Evolutionary conservation across 2,113 vertebrate species (phyloP), one percentile per base, ranked within the genome.

Genomic region (Vidua macroura): DNA sequence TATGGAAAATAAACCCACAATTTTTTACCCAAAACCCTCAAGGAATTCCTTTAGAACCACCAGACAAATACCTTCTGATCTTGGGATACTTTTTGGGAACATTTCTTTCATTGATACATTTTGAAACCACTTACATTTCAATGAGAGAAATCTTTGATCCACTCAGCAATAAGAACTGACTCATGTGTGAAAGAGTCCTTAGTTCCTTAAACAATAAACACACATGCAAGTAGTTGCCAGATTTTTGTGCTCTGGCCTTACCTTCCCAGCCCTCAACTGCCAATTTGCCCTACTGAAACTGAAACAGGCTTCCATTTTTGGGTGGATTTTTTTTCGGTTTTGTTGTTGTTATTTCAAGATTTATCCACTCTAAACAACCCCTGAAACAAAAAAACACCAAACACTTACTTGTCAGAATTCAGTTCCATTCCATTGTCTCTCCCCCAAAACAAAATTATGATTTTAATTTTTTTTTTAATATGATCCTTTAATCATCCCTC

Each of bases 301-400:
- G 39, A 84, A 35, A 35, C 6, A 39, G 27, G 27, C 20, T 81
- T 94, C 68, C 37, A 73, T 37, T 94, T 74, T 56, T 18, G 30
- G 9, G 3, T n/a, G 15, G 10, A 3, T 0, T 6, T 64, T 80
- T n/a, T 19, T 5, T 3, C 35, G 4, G 27, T 35, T 59, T 72
- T 31, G 6, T 23, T 78, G 13, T 12, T 59, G 6, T 20, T 67
- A 43, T 35, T 81, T 70, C 59, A 86, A 63, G 35, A 79, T 35
- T 85, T 41, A 44, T 44, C 30, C 33, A 53, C 23, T 77, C 55
- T 66, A 69, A 90, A 27, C 15, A 80, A 23, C 12, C 30, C 37
- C 30, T 37, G 27, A 49, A 39, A 24, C 17, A 59, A 46, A 24
- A 64, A 52, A 43, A 41, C 7, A 31, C 16, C 31, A 85, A 68